Percentiles rank a stretch among this genome's conserved stretches.
Evolutionary conservation across 2,888 invertebrate genomes (phyloP).

Genomic region (Ochropleura leucogaster): DNA sequence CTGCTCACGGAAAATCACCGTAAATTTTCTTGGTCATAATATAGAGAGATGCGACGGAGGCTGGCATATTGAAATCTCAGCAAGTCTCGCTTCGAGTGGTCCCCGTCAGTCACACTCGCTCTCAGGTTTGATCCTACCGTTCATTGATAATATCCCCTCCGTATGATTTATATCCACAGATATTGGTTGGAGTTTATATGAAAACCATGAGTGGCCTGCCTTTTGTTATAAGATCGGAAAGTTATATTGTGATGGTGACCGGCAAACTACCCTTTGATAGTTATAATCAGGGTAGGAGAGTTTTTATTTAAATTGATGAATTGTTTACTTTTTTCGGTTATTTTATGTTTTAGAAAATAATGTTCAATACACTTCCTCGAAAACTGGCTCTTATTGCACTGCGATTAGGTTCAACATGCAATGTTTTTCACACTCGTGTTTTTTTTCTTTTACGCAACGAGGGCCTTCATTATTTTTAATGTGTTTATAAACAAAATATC

Average conservation of each 20-base stretch:
- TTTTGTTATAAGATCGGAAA: slow-evolving; percentile 34
- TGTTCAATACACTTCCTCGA: too few relatives aligned
- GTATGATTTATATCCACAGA: slow-evolving; percentile 49
- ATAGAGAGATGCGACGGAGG: slow-evolving; percentile 50
- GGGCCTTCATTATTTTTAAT: too few relatives aligned
- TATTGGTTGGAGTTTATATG: slow-evolving; percentile 40
- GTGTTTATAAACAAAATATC: too few relatives aligned
- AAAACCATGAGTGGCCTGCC: slow-evolving; percentile 44
- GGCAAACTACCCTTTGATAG: not conserved
- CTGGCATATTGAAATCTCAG: slow-evolving; percentile 71
- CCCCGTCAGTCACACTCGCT: slow-evolving; percentile 67
- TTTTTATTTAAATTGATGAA: slow-evolving; percentile 5
- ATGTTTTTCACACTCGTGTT: too few relatives aligned
- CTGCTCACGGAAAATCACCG: slow-evolving; percentile 37
- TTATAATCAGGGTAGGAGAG: not conserved
- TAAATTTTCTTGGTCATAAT: slow-evolving; percentile 50
- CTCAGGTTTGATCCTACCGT: slow-evolving; percentile 53
- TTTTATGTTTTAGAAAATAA: not conserved
- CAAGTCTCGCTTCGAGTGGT: slow-evolving; percentile 65
- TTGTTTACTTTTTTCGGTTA: slow-evolving; percentile 8
- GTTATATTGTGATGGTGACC: slow-evolving; percentile 28
- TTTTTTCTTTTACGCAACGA: too few relatives aligned
- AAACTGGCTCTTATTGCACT: too few relatives aligned
- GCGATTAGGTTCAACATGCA: too few relatives aligned
- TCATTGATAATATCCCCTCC: slow-evolving; percentile 51